Evolutionary conservation across 2,888 invertebrate genomes (phyloP).

Genomic region (Rotaria socialis): DNA sequence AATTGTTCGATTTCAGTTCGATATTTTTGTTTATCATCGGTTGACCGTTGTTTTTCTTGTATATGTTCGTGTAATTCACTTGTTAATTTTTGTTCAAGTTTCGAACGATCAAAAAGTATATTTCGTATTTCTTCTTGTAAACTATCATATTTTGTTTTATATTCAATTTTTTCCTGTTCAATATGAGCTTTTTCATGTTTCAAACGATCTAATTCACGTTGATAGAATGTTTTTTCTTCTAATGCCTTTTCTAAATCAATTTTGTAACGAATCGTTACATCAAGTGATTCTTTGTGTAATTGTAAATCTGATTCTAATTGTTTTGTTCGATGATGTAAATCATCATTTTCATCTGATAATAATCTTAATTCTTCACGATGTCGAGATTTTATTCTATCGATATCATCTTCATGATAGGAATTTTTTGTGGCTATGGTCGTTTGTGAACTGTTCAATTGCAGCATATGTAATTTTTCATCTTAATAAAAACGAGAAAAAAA

Average conservation of each 20-base stretch:
- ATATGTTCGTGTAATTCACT: conserved; percentile 15
- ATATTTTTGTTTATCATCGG: background rate
- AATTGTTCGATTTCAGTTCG: conserved; percentile 7
- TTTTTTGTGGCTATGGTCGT: background rate
- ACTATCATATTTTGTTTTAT: conserved; percentile 21
- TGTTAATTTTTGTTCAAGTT: conserved; percentile 35
- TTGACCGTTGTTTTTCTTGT: background rate
- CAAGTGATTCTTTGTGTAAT: conserved; percentile 33
- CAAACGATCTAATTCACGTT: conserved; percentile 30
- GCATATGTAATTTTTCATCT: background rate
- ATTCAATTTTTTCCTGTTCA: conserved; percentile 22
- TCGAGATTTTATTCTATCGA: conserved; percentile 2
- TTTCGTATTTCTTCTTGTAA: conserved; percentile 23
- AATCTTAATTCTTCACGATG: conserved; percentile 33
- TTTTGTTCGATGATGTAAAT: conserved; percentile 31
- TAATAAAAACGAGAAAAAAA: background rate
- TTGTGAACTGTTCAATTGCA: background rate
- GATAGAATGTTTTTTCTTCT: conserved; percentile 9
- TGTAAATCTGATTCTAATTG: conserved; percentile 30
- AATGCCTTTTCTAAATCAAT: conserved; percentile 34
- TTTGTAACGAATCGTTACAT: conserved; percentile 20
- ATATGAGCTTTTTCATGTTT: conserved; percentile 27
- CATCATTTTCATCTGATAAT: conserved; percentile 31
- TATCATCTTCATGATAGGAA: background rate
- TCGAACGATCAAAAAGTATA: conserved; percentile 3